Evolutionary conservation across 2,888 invertebrate genomes (phyloP).

Genomic region (Saturnia pavonia): DNA sequence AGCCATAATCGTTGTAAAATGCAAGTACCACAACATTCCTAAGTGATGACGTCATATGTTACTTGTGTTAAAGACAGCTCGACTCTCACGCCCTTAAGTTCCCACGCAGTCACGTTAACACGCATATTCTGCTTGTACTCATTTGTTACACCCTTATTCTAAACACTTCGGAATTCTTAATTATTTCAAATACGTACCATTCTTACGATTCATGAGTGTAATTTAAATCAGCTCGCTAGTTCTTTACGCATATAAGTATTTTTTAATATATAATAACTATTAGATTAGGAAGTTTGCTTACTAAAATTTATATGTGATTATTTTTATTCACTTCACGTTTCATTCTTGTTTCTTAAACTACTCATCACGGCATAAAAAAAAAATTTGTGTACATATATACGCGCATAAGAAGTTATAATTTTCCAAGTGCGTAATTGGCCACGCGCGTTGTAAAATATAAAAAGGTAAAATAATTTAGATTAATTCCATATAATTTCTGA

Average conservation of each 20-base stretch:
- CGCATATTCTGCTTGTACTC: not conserved
- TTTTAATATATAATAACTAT: not conserved
- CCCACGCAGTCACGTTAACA: not conserved
- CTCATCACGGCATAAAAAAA: not conserved
- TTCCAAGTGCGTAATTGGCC: no score
- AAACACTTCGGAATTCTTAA: not conserved
- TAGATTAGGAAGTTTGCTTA: not conserved
- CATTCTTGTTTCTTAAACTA: not conserved
- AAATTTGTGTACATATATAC: not conserved
- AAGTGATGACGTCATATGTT: not conserved
- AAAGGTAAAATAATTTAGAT: no score
- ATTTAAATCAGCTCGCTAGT: not conserved
- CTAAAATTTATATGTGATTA: not conserved
- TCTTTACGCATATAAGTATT: not conserved
- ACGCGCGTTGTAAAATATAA: no score
- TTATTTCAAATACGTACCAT: not conserved
- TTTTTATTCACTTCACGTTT: not conserved
- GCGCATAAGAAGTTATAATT: no score
- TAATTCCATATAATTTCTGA: no score
- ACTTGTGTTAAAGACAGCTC: not conserved
- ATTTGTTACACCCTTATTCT: not conserved
- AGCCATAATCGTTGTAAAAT: not conserved
- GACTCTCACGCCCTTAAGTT: slow-evolving; percentile 5
- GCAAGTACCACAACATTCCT: slow-evolving; percentile 2
- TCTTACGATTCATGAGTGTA: not conserved